A percentile compares a stretch with the other conserved stretches of the same genome.
These are phyloP conservation scores for Pachyramphus minor DNA, from an alignment of 2,113 vertebrate genomes.

Conservation along the genomic window DNA sequence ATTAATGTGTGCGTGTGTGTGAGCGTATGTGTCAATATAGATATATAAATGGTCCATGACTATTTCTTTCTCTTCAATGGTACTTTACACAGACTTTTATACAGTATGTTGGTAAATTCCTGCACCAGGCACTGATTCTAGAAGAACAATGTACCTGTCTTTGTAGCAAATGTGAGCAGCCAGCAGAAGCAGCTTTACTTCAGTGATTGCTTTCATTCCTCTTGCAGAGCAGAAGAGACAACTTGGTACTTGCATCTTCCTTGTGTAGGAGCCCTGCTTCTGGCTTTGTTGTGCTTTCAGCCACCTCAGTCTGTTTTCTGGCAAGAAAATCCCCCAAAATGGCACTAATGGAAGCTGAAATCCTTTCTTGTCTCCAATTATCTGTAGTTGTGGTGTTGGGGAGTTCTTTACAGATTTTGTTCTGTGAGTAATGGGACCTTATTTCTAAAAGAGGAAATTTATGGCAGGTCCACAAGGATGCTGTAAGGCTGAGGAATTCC, in stretches of 20 bases:
- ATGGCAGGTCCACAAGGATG: neutral
- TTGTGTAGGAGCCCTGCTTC: neutral
- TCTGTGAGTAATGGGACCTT: neutral
- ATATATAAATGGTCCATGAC: conserved; percentile 48
- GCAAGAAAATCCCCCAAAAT: neutral
- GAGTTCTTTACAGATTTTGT: neutral
- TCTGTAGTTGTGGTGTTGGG: neutral
- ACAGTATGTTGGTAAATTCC: conserved; percentile 13
- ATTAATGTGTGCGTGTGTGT: conserved; percentile 5
- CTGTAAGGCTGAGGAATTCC: neutral
- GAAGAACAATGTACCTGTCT: neutral
- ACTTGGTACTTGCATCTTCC: neutral
- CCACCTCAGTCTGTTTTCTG: neutral
- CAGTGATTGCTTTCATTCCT: conserved; percentile 6
- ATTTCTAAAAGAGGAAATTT: neutral
- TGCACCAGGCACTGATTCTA: conserved; percentile 14
- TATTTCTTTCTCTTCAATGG: conserved; percentile 53
- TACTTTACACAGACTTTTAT: conserved; percentile 52
- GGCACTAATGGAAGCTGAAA: neutral
- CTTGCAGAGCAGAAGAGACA: neutral
- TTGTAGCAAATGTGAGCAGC: neutral
- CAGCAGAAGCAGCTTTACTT: conserved; percentile 13
- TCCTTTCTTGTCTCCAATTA: neutral
- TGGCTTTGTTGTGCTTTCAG: neutral
- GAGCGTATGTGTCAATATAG: conserved; percentile 11